These are phyloP conservation scores for Mesitornis unicolor DNA, from an alignment of 2,113 vertebrate genomes.

Conservation along the genomic window DNA sequence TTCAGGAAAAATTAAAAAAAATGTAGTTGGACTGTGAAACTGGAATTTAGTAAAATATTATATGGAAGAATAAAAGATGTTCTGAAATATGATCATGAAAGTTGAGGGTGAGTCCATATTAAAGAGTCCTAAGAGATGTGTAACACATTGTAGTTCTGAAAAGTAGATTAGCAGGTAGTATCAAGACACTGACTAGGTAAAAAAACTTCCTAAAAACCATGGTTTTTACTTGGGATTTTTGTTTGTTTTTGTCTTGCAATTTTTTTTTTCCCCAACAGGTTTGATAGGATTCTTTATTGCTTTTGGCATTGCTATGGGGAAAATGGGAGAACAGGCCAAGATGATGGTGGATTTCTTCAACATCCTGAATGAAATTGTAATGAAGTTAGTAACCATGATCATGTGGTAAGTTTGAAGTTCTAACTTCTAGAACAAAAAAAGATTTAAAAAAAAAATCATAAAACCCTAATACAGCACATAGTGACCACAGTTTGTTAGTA, in stretches of 20 bases:
- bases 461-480: not conserved
- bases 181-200: not conserved
- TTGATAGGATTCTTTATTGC: slow-evolving; percentile 99
- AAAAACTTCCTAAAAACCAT: not conserved
- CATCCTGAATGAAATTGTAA: slow-evolving; percentile 98
- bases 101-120: not conserved
- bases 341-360: slow-evolving; percentile 99
- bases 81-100: not conserved
- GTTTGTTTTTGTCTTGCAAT: slow-evolving; percentile 43
- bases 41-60: not conserved
- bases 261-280: slow-evolving; percentile 75
- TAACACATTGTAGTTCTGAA: not conserved
- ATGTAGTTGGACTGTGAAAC: not conserved
- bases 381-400: slow-evolving; percentile 97
- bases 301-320: slow-evolving; percentile 98
- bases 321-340: slow-evolving; percentile 97
- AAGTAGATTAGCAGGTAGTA: not conserved
- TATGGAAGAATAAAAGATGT: not conserved
- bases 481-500: not conserved
- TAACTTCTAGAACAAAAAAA: not conserved
- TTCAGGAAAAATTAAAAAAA: not conserved
- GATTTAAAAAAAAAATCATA: not conserved
- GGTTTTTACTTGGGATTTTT: not conserved
- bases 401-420: slow-evolving; percentile 90
- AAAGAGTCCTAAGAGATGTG: not conserved